Conservation (phyloP, 2,797 vertebrate species). For the Enteromius treurensis region DNA sequence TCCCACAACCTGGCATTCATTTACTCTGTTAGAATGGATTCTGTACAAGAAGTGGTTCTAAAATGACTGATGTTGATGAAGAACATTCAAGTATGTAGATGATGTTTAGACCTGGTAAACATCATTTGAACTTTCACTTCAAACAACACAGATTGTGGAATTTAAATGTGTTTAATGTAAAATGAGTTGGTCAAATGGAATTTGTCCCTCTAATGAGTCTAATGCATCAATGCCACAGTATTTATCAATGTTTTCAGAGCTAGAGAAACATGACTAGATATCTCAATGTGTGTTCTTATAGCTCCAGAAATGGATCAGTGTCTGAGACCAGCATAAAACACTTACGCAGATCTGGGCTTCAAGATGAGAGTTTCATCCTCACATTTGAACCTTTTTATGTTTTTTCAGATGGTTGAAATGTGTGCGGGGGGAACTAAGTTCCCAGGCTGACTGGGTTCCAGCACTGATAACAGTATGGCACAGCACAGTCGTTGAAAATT, state of each 20-base stretch:
- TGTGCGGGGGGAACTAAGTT: neutral
- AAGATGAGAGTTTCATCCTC: neutral
- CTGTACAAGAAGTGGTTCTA: neutral
- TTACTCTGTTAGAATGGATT: neutral
- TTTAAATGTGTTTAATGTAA: slow-evolving; percentile 18
- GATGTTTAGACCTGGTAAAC: slow-evolving; percentile 12
- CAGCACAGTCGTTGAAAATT: neutral
- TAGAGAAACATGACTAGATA: neutral
- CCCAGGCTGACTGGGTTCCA: slow-evolving; percentile 11
- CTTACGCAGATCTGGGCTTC: neutral
- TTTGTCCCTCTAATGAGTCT: neutral
- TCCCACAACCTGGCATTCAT: neutral
- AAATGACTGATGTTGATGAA: slow-evolving; percentile 14
- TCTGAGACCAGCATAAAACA: slow-evolving; percentile 12
- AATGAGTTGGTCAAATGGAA: neutral
- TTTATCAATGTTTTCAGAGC: slow-evolving; percentile 24
- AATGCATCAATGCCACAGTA: slow-evolving; percentile 19
- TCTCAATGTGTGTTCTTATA: slow-evolving; percentile 32
- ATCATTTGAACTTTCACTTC: slow-evolving; percentile 8
- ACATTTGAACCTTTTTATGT: slow-evolving; percentile 22
- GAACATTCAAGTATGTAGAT: slow-evolving; percentile 1
- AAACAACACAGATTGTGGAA: slow-evolving; percentile 11
- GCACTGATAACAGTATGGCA: slow-evolving; percentile 1
- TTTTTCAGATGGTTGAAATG: slow-evolving; percentile 20
- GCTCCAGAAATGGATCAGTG: slow-evolving; percentile 39